A percentile compares a stretch with the other conserved stretches of the same genome.
Conservation (phyloP, 2,797 vertebrate species). For the Heliangelus exortis region DNA sequence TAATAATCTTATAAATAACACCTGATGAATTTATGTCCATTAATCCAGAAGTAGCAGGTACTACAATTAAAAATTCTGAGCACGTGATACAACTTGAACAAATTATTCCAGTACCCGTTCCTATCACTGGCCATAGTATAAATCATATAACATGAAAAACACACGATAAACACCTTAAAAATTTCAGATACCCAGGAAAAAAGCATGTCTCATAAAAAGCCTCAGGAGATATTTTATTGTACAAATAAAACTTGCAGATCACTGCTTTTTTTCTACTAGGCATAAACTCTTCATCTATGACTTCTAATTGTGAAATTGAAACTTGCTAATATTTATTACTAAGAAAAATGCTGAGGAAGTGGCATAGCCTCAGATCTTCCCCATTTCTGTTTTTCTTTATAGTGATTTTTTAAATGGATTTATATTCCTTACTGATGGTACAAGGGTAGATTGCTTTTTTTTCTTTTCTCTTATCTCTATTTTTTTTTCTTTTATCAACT, state of each 20-base stretch:
- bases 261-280: background rate
- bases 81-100: background rate
- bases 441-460: background rate
- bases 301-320: background rate
- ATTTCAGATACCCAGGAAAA: background rate
- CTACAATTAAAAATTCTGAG: slow-evolving; percentile 32
- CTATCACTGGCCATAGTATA: background rate
- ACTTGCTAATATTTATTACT: background rate
- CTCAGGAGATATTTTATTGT: slow-evolving; percentile 14
- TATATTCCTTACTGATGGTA: background rate
- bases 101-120: slow-evolving; percentile 9
- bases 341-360: background rate
- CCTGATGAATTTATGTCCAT: slow-evolving; percentile 29
- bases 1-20: slow-evolving; percentile 50
- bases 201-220: background rate
- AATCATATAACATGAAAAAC: slow-evolving; percentile 19
- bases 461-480: too few species aligned
- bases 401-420: background rate
- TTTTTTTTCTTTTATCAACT: background rate
- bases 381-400: background rate
- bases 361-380: background rate
- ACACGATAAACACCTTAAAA: slow-evolving; percentile 15
- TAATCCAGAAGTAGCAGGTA: slow-evolving; percentile 42
- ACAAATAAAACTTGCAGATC: slow-evolving; percentile 28
- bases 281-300: background rate